Percentiles rank a stretch among this genome's conserved stretches.
Evolutionary conservation across 2,888 invertebrate genomes (phyloP).

Genomic region (Lacanobia oleracea): DNA sequence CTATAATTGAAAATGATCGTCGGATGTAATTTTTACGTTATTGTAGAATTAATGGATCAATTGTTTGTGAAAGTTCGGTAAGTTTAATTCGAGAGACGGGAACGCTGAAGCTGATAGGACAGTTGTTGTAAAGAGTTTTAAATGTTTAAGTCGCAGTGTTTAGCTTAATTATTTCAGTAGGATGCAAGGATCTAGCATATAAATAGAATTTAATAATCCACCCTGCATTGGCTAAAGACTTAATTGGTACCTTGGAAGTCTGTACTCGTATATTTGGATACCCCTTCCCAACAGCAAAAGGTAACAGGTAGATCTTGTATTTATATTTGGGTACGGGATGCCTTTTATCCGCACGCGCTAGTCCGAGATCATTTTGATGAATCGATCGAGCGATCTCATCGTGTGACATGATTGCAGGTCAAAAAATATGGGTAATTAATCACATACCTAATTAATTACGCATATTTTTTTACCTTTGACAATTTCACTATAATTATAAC

Average conservation of each 20-base stretch:
- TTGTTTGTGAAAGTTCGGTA: neutral
- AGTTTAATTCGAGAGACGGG: constrained; percentile 5
- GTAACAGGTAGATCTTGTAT: neutral
- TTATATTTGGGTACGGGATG: neutral
- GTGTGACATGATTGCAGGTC: constrained; percentile 1
- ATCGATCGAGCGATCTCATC: neutral
- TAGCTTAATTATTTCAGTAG: neutral
- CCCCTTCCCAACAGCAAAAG: neutral
- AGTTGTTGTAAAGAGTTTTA: constrained; percentile 6
- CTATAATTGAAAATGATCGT: neutral
- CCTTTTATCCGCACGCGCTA: neutral
- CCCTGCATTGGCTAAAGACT: neutral
- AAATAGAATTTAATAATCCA: neutral
- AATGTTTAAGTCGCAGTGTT: neutral
- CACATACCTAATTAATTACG: no score
- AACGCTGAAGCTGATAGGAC: neutral
- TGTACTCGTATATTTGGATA: neutral
- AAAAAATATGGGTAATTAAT: constrained; percentile 5
- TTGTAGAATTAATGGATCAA: constrained; percentile 14
- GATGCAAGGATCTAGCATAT: neutral
- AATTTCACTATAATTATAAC: no score
- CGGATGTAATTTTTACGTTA: constrained; percentile 2
- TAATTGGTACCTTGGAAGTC: neutral
- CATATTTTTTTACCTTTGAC: no score
- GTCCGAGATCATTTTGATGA: no score